phyloP scores from a whole-genome alignment of 2,113 vertebrate species.

The Carollia perspicillata region DNA sequence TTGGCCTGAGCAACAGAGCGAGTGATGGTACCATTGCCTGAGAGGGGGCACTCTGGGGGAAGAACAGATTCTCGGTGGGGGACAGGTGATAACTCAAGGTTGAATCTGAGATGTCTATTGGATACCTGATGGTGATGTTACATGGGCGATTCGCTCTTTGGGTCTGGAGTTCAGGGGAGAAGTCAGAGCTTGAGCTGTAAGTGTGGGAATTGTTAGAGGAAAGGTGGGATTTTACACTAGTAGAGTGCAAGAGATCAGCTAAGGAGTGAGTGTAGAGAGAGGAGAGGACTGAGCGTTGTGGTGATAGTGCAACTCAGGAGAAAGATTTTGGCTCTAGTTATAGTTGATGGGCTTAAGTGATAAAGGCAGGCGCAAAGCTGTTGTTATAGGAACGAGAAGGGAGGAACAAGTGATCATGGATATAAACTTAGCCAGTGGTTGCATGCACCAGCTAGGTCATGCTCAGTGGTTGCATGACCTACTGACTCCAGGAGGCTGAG shows the following conservation, averaged over 20 bases:
- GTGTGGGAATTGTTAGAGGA: not conserved
- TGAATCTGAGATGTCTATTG: not conserved
- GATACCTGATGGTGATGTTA: not conserved
- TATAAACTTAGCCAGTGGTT: too few relatives aligned
- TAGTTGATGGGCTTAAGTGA: too few relatives aligned
- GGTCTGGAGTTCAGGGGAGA: not conserved
- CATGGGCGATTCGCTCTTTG: not conserved
- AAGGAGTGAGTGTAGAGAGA: not conserved
- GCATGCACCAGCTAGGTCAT: too few relatives aligned
- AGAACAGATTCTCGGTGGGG: not conserved
- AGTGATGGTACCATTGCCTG: not conserved
- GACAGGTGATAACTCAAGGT: not conserved
- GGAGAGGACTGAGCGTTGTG: rapidly evolving
- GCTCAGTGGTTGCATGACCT: too few relatives aligned
- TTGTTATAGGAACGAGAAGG: too few relatives aligned
- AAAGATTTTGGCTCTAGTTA: too few relatives aligned
- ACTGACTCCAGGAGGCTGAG: too few relatives aligned
- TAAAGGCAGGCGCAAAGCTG: too few relatives aligned
- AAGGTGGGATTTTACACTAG: not conserved
- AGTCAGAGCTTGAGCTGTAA: not conserved
- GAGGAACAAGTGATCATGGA: too few relatives aligned
- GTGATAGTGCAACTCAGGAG: too few relatives aligned
- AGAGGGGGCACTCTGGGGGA: not conserved
- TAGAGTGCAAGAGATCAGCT: not conserved
- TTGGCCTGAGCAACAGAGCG: not conserved